These are phyloP conservation scores for Tor tambroides DNA, from an alignment of 2,113 vertebrate species.

Conservation along the genomic window DNA sequence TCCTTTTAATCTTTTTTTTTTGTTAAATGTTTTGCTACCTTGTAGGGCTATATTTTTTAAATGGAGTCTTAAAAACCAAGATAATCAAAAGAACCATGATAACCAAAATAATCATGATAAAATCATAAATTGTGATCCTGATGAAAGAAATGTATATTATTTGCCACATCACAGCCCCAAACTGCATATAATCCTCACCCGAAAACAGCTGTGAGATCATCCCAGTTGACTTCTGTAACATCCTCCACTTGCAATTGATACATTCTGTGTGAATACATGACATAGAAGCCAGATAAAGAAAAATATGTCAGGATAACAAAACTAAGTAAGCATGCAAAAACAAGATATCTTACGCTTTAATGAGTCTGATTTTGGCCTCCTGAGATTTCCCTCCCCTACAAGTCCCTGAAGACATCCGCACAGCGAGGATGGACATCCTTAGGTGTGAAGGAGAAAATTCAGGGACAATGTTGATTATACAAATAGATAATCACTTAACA, in stretches of 20 bases:
- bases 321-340: not conserved
- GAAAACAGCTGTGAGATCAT: conserved; percentile 56
- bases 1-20: not conserved
- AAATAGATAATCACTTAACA: not conserved
- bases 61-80: not conserved
- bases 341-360: conserved; percentile 65
- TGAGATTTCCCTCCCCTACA: conserved; percentile 10
- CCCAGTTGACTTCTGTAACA: conserved; percentile 66
- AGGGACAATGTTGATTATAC: not conserved
- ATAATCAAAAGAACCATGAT: not conserved
- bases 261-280: conserved; percentile 61
- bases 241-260: conserved; percentile 67
- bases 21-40: not conserved
- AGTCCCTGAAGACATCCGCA: conserved; percentile 44
- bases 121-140: not conserved
- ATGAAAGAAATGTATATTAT: not conserved
- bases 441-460: not conserved
- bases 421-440: conserved; percentile 68
- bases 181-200: conserved; percentile 61
- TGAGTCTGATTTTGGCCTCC: conserved; percentile 66
- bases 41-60: not conserved
- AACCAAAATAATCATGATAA: not conserved
- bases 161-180: not conserved
- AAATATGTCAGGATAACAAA: not conserved
- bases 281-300: too few relatives aligned